These are phyloP conservation scores for Amblyjoppa proteus DNA, from an alignment of 2,888 invertebrate species.

Conservation along the genomic window DNA sequence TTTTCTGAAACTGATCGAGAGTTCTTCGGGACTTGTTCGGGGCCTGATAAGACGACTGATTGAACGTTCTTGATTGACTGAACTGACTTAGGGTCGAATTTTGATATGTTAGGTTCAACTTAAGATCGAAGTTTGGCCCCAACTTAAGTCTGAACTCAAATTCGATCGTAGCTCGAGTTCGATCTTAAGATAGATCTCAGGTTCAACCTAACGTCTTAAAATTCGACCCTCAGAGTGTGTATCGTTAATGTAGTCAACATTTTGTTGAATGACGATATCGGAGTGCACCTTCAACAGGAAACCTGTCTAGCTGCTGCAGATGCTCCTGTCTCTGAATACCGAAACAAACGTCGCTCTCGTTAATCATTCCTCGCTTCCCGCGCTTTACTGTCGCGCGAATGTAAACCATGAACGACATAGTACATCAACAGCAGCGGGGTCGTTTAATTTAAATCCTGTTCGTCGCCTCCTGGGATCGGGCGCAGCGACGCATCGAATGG, in stretches of 20 bases:
- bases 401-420: slow-evolving; percentile 20
- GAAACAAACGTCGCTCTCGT: slow-evolving; percentile 56
- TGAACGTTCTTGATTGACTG: neutral
- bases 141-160: too few relatives aligned
- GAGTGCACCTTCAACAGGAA: slow-evolving; percentile 58
- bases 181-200: too few relatives aligned
- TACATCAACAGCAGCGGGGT: neutral
- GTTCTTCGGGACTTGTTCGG: too few relatives aligned
- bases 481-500: slow-evolving; percentile 41
- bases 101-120: too few relatives aligned
- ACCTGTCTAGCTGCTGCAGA: slow-evolving; percentile 51
- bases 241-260: slow-evolving; percentile 15
- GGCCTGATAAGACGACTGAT: too few relatives aligned
- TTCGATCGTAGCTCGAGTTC: too few relatives aligned
- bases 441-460: slow-evolving; percentile 58
- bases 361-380: slow-evolving; percentile 44
- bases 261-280: slow-evolving; percentile 38
- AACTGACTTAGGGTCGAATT: neutral
- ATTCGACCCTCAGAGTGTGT: neutral
- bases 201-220: too few relatives aligned
- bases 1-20: too few relatives aligned
- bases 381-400: slow-evolving; percentile 8
- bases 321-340: slow-evolving; percentile 50
- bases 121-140: too few relatives aligned
- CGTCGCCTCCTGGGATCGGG: slow-evolving; percentile 40